Base-by-base conservation (phyloP, 1,140 invertebrate genomes). In the Macrosteles quadrilineatus region DNA sequence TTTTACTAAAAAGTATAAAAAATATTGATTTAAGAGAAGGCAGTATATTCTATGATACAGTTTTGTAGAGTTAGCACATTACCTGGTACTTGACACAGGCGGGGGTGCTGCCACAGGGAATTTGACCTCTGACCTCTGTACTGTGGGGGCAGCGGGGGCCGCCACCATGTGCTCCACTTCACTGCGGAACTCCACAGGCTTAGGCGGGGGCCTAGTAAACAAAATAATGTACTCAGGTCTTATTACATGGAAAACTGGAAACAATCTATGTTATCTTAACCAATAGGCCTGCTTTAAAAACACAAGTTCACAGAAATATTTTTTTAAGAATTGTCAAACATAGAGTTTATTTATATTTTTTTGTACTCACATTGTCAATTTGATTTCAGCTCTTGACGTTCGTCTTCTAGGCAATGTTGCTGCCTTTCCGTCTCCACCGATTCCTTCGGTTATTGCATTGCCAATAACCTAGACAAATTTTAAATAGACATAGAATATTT, bases 371-470 rank as follows among this genome's bases (percentile, higher is more conserved):
- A 69, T 80, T 53, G 85, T 82, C 68, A 89, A 75, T 66, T 85
- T 85, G 30, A 90, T 87, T 77, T 89, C 87, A 1, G 88, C 84
- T 77, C 88, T 88, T 31, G 85, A 85, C 14, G 86, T 84, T 11
- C 85, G 84, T 70, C 88, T 83, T 2, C 74, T 70, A 0, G 75
- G 75, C 29, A 76, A 69, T 3, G 71, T 72, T 2, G 73, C 69
- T n/a, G 73, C 71, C 70, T 71, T 77, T 23, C 70, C 73, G 21
- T 67, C 68, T 25, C 47, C 70, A 50, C 67, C 64, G 57, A 68
- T 65, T 63, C 67, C 68, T 32, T 71, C 71, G 17, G 71, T 50
- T 19, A 75, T 75, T 6, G 75, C 74, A 70, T 73, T 69, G n/a
- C 71, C 69, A 65, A 74, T 75, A 45, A 77, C 73, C 74, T 75